These are phyloP conservation scores for Ennomos quercinarius DNA, from an alignment of 2,888 invertebrate genomes.

Conservation along the genomic window DNA sequence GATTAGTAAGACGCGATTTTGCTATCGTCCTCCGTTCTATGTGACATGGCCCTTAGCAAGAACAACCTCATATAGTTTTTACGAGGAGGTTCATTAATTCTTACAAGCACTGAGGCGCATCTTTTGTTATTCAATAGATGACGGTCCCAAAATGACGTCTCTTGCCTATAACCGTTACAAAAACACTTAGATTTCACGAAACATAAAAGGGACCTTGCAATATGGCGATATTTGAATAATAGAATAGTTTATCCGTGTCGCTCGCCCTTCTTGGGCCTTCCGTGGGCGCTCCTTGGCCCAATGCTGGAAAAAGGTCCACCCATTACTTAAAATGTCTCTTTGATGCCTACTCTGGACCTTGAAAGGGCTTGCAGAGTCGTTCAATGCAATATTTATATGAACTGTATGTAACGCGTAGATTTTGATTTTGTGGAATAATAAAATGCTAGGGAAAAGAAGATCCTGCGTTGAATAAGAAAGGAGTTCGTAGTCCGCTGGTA, in stretches of 20 bases:
- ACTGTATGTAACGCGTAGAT: slow-evolving; percentile 33
- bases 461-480: not conserved
- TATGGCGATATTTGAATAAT: slow-evolving; percentile 68
- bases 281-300: slow-evolving; percentile 33
- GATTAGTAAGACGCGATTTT: no score
- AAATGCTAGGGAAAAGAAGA: slow-evolving; percentile 1
- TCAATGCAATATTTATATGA: slow-evolving; percentile 44
- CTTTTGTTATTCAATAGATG: slow-evolving; percentile 27
- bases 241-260: slow-evolving; percentile 60
- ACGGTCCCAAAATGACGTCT: slow-evolving; percentile 18
- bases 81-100: slow-evolving; percentile 5
- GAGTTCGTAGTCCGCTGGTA: not conserved
- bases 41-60: no score
- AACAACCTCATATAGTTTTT: no score
- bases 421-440: slow-evolving; percentile 34
- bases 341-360: slow-evolving; percentile 40
- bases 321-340: slow-evolving; percentile 59
- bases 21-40: no score
- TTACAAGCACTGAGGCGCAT: slow-evolving; percentile 10
- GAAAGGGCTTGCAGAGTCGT: slow-evolving; percentile 37
- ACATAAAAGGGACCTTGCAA: slow-evolving; percentile 50
- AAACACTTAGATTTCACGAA: slow-evolving; percentile 47
- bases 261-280: slow-evolving; percentile 21
- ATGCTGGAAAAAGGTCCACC: slow-evolving; percentile 51
- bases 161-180: slow-evolving; percentile 37